Evolutionary conservation across 2,797 vertebrate genomes (phyloP).

Genomic region (Epinephelus awoara): DNA sequence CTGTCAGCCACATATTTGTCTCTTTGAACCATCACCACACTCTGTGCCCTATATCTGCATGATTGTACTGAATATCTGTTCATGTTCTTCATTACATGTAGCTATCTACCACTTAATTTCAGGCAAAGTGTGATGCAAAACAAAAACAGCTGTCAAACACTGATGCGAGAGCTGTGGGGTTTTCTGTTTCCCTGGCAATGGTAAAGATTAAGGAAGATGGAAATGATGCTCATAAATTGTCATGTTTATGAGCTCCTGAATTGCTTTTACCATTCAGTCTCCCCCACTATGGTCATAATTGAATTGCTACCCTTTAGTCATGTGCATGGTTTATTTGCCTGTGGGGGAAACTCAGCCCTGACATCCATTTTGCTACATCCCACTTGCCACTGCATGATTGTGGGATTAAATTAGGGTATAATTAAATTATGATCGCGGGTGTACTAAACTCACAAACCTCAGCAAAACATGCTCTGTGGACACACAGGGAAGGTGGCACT

Average conservation of each 20-base stretch:
- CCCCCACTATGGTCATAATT: conserved; percentile 58
- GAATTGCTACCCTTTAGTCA: conserved; percentile 57
- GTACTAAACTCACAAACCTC: conserved; percentile 41
- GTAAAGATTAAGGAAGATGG: conserved; percentile 41
- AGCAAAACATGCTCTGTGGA: conserved; percentile 29
- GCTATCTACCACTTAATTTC: neutral
- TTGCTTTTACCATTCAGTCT: conserved; percentile 44
- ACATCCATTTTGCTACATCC: conserved; percentile 38
- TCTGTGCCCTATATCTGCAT: neutral
- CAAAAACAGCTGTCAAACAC: neutral
- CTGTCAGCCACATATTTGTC: conserved; percentile 14
- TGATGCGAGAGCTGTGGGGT: neutral
- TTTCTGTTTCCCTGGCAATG: conserved; percentile 28
- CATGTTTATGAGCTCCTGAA: conserved; percentile 49
- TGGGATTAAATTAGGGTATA: conserved; percentile 61
- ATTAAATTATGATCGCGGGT: conserved; percentile 61
- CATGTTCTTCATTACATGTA: neutral
- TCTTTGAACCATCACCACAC: conserved; percentile 9
- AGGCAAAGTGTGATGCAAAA: conserved; percentile 3
- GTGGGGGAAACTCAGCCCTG: conserved; percentile 39
- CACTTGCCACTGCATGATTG: conserved; percentile 39
- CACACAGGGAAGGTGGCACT: conserved; percentile 2
- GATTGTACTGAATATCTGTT: neutral
- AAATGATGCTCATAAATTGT: conserved; percentile 31
- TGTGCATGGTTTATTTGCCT: conserved; percentile 53